These are phyloP conservation scores for Gallirallus australis DNA, from an alignment of 2,797 vertebrate species.

Conservation along the genomic window DNA sequence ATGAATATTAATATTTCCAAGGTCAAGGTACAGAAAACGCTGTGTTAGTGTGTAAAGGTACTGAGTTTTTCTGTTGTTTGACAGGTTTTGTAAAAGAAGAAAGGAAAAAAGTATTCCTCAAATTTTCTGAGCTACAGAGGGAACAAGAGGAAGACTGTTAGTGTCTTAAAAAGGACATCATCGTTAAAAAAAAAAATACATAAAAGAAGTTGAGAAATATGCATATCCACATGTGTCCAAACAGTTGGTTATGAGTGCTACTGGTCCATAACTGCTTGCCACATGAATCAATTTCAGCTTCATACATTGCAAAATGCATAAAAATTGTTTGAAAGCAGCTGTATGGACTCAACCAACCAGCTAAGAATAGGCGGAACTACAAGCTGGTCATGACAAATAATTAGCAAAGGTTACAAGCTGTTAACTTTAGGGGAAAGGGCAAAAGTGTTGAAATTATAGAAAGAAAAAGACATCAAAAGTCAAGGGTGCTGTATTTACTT, in stretches of 20 bases:
- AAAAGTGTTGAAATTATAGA: neutral
- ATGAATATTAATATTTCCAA: neutral
- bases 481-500: neutral
- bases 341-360: neutral
- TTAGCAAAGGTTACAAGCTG: conserved; percentile 22
- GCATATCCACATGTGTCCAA: neutral
- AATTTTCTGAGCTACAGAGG: neutral
- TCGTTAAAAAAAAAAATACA: neutral
- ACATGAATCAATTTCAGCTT: neutral
- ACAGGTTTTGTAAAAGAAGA: neutral
- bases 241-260: neutral
- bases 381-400: neutral
- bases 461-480: conserved; percentile 6
- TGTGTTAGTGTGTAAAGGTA: neutral
- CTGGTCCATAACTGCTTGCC: neutral
- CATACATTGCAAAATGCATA: neutral
- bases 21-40: neutral
- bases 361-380: neutral
- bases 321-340: neutral
- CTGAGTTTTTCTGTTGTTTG: neutral
- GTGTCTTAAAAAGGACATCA: neutral
- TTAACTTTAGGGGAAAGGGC: neutral
- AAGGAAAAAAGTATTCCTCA: neutral
- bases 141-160: neutral
- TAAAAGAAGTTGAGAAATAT: neutral